A percentile compares a stretch with the other conserved stretches of the same genome.
Conservation (phyloP, 1,140 invertebrate species). For the Diorhabda sublineata region DNA sequence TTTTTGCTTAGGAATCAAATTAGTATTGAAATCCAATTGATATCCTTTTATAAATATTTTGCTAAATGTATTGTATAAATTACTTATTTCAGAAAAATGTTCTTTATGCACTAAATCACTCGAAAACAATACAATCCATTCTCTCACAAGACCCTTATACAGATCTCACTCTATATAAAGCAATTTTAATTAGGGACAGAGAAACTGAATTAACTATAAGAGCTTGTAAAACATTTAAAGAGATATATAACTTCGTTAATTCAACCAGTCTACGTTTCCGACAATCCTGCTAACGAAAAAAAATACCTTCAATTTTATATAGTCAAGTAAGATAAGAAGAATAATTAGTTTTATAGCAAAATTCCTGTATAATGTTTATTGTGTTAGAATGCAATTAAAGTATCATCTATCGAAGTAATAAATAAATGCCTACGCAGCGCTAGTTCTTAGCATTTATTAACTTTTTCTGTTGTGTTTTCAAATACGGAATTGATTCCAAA, state of each 20-base stretch:
- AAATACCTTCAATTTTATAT: neutral
- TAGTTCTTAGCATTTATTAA: too few relatives aligned
- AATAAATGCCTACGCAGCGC: neutral
- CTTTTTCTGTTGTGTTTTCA: too few relatives aligned
- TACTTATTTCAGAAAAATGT: too few relatives aligned
- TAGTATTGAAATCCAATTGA: too few relatives aligned
- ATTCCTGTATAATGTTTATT: neutral
- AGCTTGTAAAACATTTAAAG: neutral
- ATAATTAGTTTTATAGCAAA: neutral
- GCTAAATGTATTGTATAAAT: too few relatives aligned
- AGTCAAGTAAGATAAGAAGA: neutral
- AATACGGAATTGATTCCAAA: too few relatives aligned
- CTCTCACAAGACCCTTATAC: conserved; percentile 1
- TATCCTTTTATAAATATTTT: too few relatives aligned
- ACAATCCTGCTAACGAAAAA: neutral
- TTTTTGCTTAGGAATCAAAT: too few relatives aligned
- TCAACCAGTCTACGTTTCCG: neutral
- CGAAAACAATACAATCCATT: neutral
- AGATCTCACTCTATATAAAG: conserved; percentile 2
- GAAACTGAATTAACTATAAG: neutral
- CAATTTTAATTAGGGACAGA: conserved; percentile 2
- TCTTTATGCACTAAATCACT: too few relatives aligned
- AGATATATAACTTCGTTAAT: neutral
- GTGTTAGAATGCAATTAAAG: neutral
- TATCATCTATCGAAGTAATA: neutral